These are phyloP conservation scores for Sebastes kiyomatsui DNA, from an alignment of 2,797 vertebrate genomes.

Conservation along the genomic window DNA sequence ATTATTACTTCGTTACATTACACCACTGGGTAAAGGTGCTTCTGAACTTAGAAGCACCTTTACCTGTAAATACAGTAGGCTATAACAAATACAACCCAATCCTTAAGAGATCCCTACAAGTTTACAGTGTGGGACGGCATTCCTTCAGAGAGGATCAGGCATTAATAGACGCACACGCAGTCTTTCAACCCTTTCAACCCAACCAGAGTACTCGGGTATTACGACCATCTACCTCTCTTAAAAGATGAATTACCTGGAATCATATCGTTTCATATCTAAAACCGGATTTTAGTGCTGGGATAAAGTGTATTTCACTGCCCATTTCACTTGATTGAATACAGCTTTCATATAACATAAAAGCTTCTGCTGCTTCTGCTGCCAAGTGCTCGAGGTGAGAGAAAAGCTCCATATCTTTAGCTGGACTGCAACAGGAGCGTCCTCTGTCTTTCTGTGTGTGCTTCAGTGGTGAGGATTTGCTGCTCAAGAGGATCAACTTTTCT, in stretches of 20 bases:
- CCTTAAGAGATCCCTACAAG: not conserved
- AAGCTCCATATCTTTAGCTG: conserved; percentile 20
- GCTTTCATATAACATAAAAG: conserved; percentile 47
- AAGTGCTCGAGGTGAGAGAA: conserved; percentile 27
- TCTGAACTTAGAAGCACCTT: not conserved
- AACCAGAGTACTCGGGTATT: conserved; percentile 14
- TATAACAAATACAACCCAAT: not conserved
- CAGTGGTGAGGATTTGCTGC: conserved; percentile 25
- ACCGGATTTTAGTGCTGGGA: conserved; percentile 26
- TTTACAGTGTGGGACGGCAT: not conserved
- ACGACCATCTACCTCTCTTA: conserved; percentile 33
- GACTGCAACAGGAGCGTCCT: conserved; percentile 12
- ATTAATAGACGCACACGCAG: no score
- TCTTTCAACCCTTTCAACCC: conserved; percentile 30
- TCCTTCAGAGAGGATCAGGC: conserved; percentile 31
- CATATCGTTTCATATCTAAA: conserved; percentile 37
- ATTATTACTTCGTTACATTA: no score
- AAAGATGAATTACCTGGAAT: conserved; percentile 51
- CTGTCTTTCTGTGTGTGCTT: not conserved
- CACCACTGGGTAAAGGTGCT: not conserved
- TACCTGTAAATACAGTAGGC: not conserved
- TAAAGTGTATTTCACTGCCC: conserved; percentile 48
- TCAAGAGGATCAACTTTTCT: conserved; percentile 44
- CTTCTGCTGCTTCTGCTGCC: conserved; percentile 32
- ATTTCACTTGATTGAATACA: conserved; percentile 57